A percentile compares a stretch with the other conserved stretches of the same genome.
Conservation (phyloP, 2,888 invertebrate species). For the Leptarthrus brevirostris region DNA sequence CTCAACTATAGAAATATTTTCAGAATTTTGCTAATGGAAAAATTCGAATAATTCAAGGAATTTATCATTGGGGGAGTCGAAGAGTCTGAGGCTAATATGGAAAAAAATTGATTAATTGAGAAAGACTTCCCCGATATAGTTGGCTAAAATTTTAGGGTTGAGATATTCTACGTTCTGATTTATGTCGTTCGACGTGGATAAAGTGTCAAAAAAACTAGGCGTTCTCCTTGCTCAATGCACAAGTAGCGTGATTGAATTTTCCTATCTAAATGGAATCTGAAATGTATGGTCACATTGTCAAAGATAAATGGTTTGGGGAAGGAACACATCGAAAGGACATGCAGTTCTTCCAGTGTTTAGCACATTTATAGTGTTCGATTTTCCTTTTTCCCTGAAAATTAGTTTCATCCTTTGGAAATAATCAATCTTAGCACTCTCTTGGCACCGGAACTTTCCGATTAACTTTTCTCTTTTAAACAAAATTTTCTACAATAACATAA, state of each 20-base stretch:
- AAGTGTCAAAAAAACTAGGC: neutral
- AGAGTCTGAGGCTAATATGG: neutral
- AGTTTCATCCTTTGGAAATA: no score
- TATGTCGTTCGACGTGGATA: neutral
- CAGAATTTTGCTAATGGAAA: no score
- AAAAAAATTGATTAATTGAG: conserved; percentile 22
- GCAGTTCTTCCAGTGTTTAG: neutral
- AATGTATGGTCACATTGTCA: conserved; percentile 25
- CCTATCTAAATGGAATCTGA: conserved; percentile 37
- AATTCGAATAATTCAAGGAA: neutral
- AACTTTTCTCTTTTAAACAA: no score
- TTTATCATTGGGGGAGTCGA: no score
- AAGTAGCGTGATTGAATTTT: conserved; percentile 23
- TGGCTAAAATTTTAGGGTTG: neutral
- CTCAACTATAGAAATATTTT: no score
- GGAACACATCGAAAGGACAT: neutral
- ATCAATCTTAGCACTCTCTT: no score
- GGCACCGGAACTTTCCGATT: no score
- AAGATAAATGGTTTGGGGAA: conserved; percentile 13
- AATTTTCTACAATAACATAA: no score
- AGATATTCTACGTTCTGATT: conserved; percentile 1
- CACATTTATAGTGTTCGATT: neutral
- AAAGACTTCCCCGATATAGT: neutral
- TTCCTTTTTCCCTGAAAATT: no score
- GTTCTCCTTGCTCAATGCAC: neutral